phyloP scores from a whole-genome alignment of 2,113 vertebrate genomes.

The Strix uralensis region DNA sequence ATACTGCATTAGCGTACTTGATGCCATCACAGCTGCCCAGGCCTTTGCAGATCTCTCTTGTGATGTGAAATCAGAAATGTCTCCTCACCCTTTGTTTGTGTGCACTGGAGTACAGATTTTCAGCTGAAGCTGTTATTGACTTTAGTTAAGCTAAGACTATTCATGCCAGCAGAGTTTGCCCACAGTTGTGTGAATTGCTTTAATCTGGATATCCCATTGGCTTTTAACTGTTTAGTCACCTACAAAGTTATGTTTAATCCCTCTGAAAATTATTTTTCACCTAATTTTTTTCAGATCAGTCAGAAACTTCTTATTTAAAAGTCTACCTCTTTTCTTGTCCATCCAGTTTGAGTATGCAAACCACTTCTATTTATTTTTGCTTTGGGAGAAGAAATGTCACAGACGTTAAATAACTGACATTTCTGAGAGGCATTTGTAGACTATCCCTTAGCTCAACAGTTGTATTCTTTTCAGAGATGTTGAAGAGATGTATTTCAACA shows the following conservation, averaged over 20 bases:
- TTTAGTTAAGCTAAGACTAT: background rate
- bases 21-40: background rate
- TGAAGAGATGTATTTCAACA: background rate
- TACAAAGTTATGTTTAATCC: background rate
- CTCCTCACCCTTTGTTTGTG: background rate
- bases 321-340: background rate
- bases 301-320: background rate
- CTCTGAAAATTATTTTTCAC: background rate
- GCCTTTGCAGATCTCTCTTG: background rate
- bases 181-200: background rate
- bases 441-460: background rate
- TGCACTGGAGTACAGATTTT: background rate
- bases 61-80: background rate
- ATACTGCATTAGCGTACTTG: background rate
- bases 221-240: background rate
- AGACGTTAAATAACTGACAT: background rate
- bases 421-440: background rate
- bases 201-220: background rate
- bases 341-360: background rate
- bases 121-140: background rate
- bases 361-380: background rate
- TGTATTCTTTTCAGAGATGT: background rate
- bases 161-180: background rate
- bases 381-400: background rate
- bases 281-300: background rate